A percentile compares a stretch with the other conserved stretches of the same genome.
phyloP scores from a whole-genome alignment of 2,797 vertebrate species.

The Ptychadena robeensis region DNA sequence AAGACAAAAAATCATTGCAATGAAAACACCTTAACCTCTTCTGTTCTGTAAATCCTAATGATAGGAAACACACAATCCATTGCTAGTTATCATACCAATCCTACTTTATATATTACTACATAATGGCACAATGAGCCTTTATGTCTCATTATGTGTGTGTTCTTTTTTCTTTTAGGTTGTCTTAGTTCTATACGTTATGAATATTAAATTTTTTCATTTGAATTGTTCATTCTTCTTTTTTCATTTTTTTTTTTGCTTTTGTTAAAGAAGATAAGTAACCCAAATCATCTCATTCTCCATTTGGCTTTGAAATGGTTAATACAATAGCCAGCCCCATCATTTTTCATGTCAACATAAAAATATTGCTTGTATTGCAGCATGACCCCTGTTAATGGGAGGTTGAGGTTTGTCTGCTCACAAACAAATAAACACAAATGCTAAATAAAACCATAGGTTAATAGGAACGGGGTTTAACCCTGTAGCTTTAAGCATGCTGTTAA shows the following conservation, averaged over 20 bases:
- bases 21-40: slow-evolving; percentile 2
- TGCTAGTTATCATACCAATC: too few relatives aligned
- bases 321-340: neutral
- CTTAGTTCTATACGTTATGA: too few relatives aligned
- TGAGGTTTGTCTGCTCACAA: neutral
- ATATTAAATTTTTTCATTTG: too few relatives aligned
- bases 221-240: neutral
- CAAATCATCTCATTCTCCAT: too few relatives aligned
- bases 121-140: too few relatives aligned
- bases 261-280: neutral
- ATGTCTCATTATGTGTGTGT: too few relatives aligned
- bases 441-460: neutral
- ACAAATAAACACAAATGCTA: neutral
- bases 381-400: neutral
- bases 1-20: slow-evolving; percentile 75
- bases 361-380: neutral
- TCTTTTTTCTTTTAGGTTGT: too few relatives aligned
- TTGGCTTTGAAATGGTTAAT: neutral
- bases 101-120: neutral
- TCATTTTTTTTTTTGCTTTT: neutral
- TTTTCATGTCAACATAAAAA: neutral
- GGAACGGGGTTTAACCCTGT: neutral
- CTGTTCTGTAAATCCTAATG: neutral
- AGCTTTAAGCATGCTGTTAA: neutral
- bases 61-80: too few relatives aligned